Conservation (phyloP, 2,888 invertebrate species). For the Drosophila borborema region DNA sequence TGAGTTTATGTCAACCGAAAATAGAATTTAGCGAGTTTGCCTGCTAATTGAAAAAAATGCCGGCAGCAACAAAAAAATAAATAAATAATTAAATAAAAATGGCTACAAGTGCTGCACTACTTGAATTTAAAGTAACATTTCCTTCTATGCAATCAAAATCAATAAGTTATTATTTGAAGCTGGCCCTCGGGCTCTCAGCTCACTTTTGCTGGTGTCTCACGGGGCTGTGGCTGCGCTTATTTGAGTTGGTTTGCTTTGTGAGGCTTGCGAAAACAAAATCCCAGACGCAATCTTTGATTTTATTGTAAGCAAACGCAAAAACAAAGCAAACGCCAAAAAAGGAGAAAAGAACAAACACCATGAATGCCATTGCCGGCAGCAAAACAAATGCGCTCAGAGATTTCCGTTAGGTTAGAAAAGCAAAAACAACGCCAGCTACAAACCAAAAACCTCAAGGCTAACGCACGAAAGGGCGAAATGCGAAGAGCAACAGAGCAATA, state of each 20-base stretch:
- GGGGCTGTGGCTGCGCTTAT: constrained; percentile 44
- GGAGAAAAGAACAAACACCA: constrained; percentile 51
- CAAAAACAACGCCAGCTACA: constrained; percentile 43
- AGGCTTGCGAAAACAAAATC: constrained; percentile 70
- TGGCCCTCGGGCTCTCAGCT: constrained; percentile 36
- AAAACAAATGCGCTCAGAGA: constrained; percentile 63
- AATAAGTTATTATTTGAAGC: constrained; percentile 67
- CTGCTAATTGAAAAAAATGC: constrained; percentile 59
- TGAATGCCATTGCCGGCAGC: constrained; percentile 42
- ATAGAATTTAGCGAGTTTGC: constrained; percentile 51
- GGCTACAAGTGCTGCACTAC: constrained; percentile 24
- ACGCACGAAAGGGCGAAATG: constrained; percentile 19
- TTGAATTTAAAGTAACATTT: constrained; percentile 57
- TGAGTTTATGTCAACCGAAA: constrained; percentile 19
- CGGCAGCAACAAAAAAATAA: constrained; percentile 14
- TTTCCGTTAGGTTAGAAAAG: constrained; percentile 60
- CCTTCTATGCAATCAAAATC: constrained; percentile 61
- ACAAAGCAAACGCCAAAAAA: constrained; percentile 52
- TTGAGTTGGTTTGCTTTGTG: constrained; percentile 62
- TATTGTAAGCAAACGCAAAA: constrained; percentile 58
- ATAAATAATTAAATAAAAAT: constrained; percentile 1
- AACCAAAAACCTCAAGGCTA: constrained; percentile 43
- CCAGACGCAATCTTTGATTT: constrained; percentile 77
- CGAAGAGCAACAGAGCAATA: constrained; percentile 5
- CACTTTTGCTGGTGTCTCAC: constrained; percentile 25